These are phyloP conservation scores for Parazoanthus swiftii DNA, from an alignment of 92 coral and sea anemone species.

Conservation along the genomic window DNA sequence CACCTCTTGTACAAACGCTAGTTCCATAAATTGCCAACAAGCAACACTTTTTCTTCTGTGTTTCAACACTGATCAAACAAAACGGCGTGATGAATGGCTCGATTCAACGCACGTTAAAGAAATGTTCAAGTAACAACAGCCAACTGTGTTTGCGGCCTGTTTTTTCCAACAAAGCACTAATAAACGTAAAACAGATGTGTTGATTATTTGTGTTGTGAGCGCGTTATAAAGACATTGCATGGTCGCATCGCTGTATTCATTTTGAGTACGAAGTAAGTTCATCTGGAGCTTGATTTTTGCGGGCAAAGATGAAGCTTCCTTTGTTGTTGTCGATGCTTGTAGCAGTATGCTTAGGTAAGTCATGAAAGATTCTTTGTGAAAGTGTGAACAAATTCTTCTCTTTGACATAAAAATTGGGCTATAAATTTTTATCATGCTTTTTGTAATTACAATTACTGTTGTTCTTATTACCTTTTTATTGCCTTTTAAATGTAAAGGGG, in stretches of 20 bases:
- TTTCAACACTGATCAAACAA: neutral
- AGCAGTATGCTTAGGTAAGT: neutral
- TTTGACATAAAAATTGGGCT: neutral
- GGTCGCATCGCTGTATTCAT: neutral
- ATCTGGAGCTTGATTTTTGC: neutral
- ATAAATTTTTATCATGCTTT: too few species aligned
- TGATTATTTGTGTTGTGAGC: neutral
- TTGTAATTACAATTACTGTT: too few species aligned
- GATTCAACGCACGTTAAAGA: neutral
- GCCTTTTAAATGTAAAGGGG: too few species aligned
- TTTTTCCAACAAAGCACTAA: neutral
- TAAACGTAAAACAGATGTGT: neutral
- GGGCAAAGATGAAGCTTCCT: neutral
- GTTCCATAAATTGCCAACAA: neutral
- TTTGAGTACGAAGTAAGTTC: neutral
- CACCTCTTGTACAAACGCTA: neutral
- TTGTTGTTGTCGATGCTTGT: neutral
- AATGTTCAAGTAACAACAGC: neutral
- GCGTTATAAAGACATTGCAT: neutral
- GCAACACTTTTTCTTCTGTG: neutral
- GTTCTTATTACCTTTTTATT: too few species aligned
- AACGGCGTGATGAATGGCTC: neutral
- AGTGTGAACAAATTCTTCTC: neutral
- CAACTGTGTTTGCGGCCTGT: neutral
- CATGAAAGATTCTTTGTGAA: neutral